Evolutionary conservation across 2,797 vertebrate genomes (phyloP).

Genomic region (Streptopelia turtur): DNA sequence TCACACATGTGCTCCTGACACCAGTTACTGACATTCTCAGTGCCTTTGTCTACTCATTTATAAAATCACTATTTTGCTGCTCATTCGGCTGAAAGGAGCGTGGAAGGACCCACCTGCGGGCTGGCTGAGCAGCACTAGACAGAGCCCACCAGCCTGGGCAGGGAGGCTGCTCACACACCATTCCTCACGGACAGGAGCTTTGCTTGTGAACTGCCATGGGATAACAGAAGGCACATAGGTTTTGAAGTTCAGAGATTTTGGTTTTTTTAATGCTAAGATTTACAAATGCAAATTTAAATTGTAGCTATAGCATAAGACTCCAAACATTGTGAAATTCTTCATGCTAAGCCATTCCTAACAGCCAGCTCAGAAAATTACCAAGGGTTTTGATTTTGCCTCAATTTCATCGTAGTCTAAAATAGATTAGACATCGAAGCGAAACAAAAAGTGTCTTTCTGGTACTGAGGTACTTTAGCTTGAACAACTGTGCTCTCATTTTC

Average conservation of each 20-base stretch:
- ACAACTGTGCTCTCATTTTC: background rate
- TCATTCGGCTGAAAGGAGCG: background rate
- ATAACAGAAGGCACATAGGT: background rate
- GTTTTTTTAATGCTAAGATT: background rate
- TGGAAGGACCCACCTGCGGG: background rate
- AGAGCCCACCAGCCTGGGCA: background rate
- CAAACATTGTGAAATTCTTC: background rate
- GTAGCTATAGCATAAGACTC: background rate
- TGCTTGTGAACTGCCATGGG: background rate
- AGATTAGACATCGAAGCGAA: background rate
- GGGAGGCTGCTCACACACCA: background rate
- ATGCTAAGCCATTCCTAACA: background rate
- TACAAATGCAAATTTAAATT: background rate
- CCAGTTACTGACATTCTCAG: background rate
- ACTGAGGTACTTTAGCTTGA: background rate
- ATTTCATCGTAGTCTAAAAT: background rate
- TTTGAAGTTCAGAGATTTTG: background rate
- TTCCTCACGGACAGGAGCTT: background rate
- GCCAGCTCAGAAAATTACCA: background rate
- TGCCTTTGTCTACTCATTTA: background rate
- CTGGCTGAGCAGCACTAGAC: background rate
- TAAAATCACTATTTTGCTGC: background rate
- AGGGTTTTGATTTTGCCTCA: background rate
- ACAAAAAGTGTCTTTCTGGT: background rate
- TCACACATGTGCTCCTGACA: background rate